Conservation (phyloP, 2,888 invertebrate species). For the Unio delphinus region DNA sequence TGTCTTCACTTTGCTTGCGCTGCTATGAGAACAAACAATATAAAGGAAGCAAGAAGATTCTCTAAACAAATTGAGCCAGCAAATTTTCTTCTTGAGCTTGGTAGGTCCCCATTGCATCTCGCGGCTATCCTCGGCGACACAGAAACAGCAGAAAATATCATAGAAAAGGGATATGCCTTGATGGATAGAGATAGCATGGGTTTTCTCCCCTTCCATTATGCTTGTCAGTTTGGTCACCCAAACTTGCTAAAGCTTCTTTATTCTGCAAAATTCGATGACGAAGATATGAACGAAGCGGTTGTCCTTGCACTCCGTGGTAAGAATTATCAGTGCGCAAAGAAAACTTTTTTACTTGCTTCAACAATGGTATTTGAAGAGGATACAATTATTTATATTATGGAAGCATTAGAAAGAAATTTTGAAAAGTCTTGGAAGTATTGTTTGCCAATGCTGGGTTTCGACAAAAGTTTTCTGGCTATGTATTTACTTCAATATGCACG, state of each 20-base stretch:
- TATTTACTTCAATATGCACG: slow-evolving; percentile 29
- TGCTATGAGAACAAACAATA: slow-evolving; percentile 10
- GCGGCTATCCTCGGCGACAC: slow-evolving; percentile 25
- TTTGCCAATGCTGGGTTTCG: slow-evolving; percentile 18
- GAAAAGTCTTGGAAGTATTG: slow-evolving; percentile 12
- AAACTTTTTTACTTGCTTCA: slow-evolving; percentile 12
- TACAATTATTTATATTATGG: slow-evolving; percentile 19
- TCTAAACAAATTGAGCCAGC: slow-evolving; percentile 15
- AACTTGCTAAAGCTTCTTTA: slow-evolving; percentile 13
- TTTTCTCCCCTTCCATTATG: slow-evolving; percentile 40
- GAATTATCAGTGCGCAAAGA: slow-evolving; percentile 9
- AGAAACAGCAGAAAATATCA: slow-evolving; percentile 14
- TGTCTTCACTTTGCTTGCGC: slow-evolving; percentile 14
- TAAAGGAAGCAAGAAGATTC: slow-evolving; percentile 7
- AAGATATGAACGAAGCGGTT: slow-evolving; percentile 30
- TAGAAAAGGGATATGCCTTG: slow-evolving; percentile 7
- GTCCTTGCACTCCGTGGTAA: slow-evolving; percentile 17
- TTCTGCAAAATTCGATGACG: slow-evolving; percentile 15
- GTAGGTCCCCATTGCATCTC: slow-evolving; percentile 10
- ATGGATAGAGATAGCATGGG: slow-evolving; percentile 18
- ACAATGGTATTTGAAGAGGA: slow-evolving; percentile 18
- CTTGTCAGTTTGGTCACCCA: slow-evolving; percentile 28
- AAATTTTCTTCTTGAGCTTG: no score
- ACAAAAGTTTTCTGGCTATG: slow-evolving; percentile 13
- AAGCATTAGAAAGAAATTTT: slow-evolving; percentile 19